Base-by-base conservation (phyloP, 2,888 invertebrate species). In the Dolichomitus sp. region DNA sequence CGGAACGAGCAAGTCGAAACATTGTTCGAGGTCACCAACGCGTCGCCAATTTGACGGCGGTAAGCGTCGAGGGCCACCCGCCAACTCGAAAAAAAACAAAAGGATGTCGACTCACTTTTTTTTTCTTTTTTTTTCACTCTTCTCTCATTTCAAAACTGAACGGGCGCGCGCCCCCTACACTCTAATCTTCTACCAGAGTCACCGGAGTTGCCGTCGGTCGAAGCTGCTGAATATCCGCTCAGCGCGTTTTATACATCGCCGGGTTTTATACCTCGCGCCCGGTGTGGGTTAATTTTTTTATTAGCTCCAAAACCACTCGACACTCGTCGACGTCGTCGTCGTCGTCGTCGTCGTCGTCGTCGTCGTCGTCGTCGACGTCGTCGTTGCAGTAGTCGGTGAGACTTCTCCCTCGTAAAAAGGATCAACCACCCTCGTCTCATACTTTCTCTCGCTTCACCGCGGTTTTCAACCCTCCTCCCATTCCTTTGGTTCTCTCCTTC, bases 261-360 rank as follows among this genome's bases (percentile, higher is more conserved):
- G 87, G 84, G 87, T 81, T 90, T 90, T 79, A 89, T 90, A 86
- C 69, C 81, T 87, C 84, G 84, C 73, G 76, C 68, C 50, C 77
- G 76, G 37, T 59, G 48, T 61, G 73, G 87, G 89, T 90, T 91
- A 91, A 92, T 92, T 92, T 92, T 91, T 92, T 92, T 92, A 92
- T 92, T 92, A 91, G 90, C 91, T 91, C 83, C 87, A 91, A 91
- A 91, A 90, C 89, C 91, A 91, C 92, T 92, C 88, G 90, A 91
- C 90, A 87, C 89, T 70, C 80, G 61, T 74, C 69, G 86, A 83
- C 85, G 83, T 80, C 75, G 74, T 63, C 30, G 75, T 12, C 59
- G 61, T 42, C 54, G 23, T 23, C 23, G 23, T 23, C 85, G 83
- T 70, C 75, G 61, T 74, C 69, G 86, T 81, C 85, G 83, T 23